These are phyloP conservation scores for Heliocidaris tuberculata DNA, from an alignment of 35 echinoderm and acorn worm genomes.

Conservation along the genomic window DNA sequence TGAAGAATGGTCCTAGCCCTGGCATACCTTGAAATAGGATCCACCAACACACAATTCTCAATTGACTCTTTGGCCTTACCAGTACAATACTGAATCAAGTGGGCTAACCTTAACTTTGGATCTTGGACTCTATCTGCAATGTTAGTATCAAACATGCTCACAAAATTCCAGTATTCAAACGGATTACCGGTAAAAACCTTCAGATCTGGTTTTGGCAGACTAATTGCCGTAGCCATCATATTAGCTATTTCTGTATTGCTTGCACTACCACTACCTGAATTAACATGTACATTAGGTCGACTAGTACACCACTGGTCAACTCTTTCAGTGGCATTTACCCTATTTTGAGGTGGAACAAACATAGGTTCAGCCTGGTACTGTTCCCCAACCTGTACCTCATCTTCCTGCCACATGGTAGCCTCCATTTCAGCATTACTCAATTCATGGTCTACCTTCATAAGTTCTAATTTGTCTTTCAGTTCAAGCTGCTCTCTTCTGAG, in stretches of 20 bases:
- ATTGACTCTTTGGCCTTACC: conserved; percentile 44
- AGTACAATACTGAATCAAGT: conserved; percentile 57
- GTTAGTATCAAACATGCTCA: conserved; percentile 64
- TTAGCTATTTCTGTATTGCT: too few relatives aligned
- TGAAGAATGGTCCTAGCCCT: conserved; percentile 65
- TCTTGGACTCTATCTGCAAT: conserved; percentile 46
- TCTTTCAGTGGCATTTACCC: too few relatives aligned
- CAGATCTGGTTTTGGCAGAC: too few relatives aligned
- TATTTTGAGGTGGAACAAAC: too few relatives aligned
- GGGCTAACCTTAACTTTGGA: conserved; percentile 51
- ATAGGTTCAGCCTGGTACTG: too few relatives aligned
- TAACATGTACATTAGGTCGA: too few relatives aligned
- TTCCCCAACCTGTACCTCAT: too few relatives aligned
- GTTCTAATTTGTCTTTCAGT: conserved; percentile 53
- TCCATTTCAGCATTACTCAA: conserved; percentile 61
- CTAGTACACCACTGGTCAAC: too few relatives aligned
- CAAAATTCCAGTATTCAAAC: too few relatives aligned
- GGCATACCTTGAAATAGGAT: conserved; percentile 43
- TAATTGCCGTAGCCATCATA: too few relatives aligned
- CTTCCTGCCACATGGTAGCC: conserved; percentile 71
- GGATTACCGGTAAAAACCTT: too few relatives aligned
- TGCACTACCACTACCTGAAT: too few relatives aligned
- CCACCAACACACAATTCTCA: conserved; percentile 63
- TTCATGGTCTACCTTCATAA: conserved; percentile 60
- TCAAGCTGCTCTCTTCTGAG: conserved; percentile 55